phyloP scores from a whole-genome alignment of 1,140 invertebrate genomes.

The Sweltsa coloradensis region DNA sequence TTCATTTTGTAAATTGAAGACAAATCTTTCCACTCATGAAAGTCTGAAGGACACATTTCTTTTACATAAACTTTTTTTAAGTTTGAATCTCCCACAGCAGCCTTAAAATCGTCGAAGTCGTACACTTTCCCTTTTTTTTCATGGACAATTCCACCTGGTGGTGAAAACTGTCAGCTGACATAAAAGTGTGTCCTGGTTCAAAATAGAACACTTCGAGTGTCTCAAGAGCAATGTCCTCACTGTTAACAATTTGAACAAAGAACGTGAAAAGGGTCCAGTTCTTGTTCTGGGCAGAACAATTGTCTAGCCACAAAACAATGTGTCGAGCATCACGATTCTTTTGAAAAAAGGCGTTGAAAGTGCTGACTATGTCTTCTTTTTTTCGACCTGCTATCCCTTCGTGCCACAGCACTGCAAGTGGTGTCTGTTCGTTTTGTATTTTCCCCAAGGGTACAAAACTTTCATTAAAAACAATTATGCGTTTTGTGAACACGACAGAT shows the following conservation, averaged over 20 bases:
- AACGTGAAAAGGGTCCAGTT: slow-evolving; percentile 13
- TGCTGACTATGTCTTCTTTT: slow-evolving; percentile 21
- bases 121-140: slow-evolving; percentile 19
- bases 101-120: slow-evolving; percentile 24
- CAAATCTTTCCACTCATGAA: not conserved
- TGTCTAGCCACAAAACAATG: slow-evolving; percentile 19
- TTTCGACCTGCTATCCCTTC: slow-evolving; percentile 19
- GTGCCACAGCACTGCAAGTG: slow-evolving; percentile 19
- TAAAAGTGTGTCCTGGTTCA: slow-evolving; percentile 22
- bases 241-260: slow-evolving; percentile 14
- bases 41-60: not conserved
- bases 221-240: slow-evolving; percentile 18
- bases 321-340: slow-evolving; percentile 16
- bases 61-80: slow-evolving; percentile 1
- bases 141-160: slow-evolving; percentile 21
- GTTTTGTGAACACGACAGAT: slow-evolving; percentile 15
- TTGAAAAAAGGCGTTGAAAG: slow-evolving; percentile 13
- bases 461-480: slow-evolving; percentile 18
- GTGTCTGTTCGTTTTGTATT: slow-evolving; percentile 13
- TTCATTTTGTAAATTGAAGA: not conserved
- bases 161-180: slow-evolving; percentile 24
- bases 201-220: slow-evolving; percentile 18
- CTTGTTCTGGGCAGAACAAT: slow-evolving; percentile 18
- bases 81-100: slow-evolving; percentile 1
- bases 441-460: slow-evolving; percentile 20